Conservation (phyloP, 2,113 vertebrate genomes). For the Shinisaurus crocodilurus region DNA sequence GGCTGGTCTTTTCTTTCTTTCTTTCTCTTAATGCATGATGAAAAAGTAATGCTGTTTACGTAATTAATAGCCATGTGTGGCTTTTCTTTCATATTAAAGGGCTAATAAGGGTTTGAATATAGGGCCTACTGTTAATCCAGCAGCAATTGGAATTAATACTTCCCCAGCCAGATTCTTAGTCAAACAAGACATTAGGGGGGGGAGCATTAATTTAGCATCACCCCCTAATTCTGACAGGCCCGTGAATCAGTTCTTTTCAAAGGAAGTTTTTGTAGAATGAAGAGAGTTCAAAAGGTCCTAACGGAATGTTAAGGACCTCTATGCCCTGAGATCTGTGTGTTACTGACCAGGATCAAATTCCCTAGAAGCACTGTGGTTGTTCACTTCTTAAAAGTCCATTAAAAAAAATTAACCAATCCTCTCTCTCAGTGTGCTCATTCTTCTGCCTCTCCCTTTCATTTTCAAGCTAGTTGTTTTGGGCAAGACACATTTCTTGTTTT, state of each 20-base stretch:
- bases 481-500: slow-evolving; percentile 28
- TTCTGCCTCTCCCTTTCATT: neutral
- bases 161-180: slow-evolving; percentile 2
- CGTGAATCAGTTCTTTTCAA: slow-evolving; percentile 52
- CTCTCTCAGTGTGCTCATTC: neutral
- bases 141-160: slow-evolving; percentile 30
- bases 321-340: slow-evolving; percentile 48
- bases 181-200: slow-evolving; percentile 8
- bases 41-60: slow-evolving; percentile 16
- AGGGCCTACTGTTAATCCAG: slow-evolving; percentile 31
- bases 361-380: slow-evolving; percentile 31
- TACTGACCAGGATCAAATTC: slow-evolving; percentile 45
- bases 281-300: slow-evolving; percentile 73
- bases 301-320: slow-evolving; percentile 42
- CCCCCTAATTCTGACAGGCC: slow-evolving; percentile 39
- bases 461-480: neutral
- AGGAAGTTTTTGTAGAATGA: slow-evolving; percentile 56
- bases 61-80: slow-evolving; percentile 20
- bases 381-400: slow-evolving; percentile 32
- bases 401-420: slow-evolving; percentile 3
- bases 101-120: slow-evolving; percentile 50
- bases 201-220: slow-evolving; percentile 38
- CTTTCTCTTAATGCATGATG: neutral
- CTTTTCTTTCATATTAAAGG: slow-evolving; percentile 29
- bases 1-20: neutral